Percentiles rank a stretch among this genome's conserved stretches.
Evolutionary conservation across 2,113 vertebrate genomes (phyloP).

Genomic region (Pomatostomus ruficeps): DNA sequence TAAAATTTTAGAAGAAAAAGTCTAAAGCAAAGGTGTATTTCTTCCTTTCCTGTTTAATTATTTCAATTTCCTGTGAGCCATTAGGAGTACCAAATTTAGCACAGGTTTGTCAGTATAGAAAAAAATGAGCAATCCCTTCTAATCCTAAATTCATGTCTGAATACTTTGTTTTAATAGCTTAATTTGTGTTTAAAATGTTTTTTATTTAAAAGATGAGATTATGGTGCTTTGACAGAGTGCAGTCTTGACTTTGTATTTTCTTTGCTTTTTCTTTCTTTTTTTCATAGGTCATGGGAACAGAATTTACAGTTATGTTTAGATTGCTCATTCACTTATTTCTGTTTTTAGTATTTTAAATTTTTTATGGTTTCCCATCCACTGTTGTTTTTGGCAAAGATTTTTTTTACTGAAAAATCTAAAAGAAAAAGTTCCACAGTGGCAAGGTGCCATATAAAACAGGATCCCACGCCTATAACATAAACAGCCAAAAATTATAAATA

Average conservation of each 20-base stretch:
- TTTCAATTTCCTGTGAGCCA: neutral
- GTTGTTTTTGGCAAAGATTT: constrained; percentile 65
- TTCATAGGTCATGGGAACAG: constrained; percentile 64
- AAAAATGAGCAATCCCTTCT: neutral
- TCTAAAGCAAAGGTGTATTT: neutral
- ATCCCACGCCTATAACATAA: constrained; percentile 68
- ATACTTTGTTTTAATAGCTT: constrained; percentile 10
- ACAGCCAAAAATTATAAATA: constrained; percentile 67
- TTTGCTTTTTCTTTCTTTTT: constrained; percentile 13
- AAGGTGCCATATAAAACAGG: constrained; percentile 75
- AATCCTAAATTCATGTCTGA: neutral
- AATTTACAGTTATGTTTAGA: constrained; percentile 59
- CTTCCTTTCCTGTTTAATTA: constrained; percentile 9
- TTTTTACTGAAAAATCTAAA: constrained; percentile 46
- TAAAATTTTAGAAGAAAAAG: neutral
- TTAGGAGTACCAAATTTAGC: neutral
- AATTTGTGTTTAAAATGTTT: neutral
- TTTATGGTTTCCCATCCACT: constrained; percentile 68
- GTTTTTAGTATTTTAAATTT: constrained; percentile 66
- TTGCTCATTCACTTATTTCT: constrained; percentile 61
- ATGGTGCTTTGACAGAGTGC: neutral
- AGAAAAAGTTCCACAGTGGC: constrained; percentile 62
- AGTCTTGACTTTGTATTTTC: constrained; percentile 1
- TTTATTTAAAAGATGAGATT: neutral
- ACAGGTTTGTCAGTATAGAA: neutral